Evolutionary conservation across 2,797 vertebrate species (phyloP).

Genomic region (Enteromius afrohamiltoni): DNA sequence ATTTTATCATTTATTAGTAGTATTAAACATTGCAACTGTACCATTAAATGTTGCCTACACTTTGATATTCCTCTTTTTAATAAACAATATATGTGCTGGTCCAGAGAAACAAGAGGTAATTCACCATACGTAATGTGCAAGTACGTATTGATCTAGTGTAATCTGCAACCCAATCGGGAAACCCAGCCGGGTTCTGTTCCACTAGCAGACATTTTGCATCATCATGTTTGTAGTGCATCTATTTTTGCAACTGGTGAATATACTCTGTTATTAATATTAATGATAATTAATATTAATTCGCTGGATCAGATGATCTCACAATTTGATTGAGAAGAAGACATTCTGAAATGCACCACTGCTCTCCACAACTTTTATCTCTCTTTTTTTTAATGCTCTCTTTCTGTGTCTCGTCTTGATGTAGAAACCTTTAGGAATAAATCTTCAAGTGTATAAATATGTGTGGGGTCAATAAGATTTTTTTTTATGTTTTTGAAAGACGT

Average conservation of each 20-base stretch:
- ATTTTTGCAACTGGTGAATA: constrained; percentile 53
- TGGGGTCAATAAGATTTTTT: background rate
- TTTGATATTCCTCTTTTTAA: background rate
- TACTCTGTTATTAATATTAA: constrained; percentile 53
- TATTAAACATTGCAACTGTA: background rate
- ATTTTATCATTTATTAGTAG: background rate
- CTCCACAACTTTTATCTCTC: constrained; percentile 24
- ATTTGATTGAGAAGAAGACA: constrained; percentile 49
- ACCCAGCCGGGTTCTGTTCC: background rate
- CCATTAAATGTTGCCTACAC: background rate
- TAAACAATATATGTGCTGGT: background rate
- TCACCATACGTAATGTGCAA: constrained; percentile 9
- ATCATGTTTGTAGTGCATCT: constrained; percentile 1
- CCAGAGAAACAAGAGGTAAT: background rate
- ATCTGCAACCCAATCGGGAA: constrained; percentile 15
- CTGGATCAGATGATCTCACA: constrained; percentile 50
- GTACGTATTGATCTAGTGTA: constrained; percentile 1
- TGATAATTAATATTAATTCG: constrained; percentile 46
- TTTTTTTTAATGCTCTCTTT: background rate
- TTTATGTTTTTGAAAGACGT: background rate
- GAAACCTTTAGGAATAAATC: background rate
- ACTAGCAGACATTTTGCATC: constrained; percentile 28
- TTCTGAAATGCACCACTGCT: constrained; percentile 22
- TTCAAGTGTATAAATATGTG: background rate
- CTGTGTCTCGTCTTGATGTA: background rate